Base-by-base conservation (phyloP, 1,140 invertebrate species). In the Neocloeon triangulifer region DNA sequence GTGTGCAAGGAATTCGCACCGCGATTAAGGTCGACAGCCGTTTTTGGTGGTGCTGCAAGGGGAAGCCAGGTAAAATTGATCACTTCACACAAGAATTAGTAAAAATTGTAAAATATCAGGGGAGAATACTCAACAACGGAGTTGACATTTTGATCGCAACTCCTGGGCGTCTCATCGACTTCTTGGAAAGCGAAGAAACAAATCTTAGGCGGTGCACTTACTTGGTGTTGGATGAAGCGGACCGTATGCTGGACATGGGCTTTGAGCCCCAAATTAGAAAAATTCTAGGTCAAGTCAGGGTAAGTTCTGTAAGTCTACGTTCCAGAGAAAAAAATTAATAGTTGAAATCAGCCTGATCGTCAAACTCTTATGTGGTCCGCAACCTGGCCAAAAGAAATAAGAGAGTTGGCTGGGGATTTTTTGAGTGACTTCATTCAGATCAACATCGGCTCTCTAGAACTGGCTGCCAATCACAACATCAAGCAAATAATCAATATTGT, bases 191-290 rank as follows among this genome's bases (percentile, higher is more conserved):
- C 32, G 47, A 47, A 49, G 31, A 35, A 34, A 25, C 29, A n/a
- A 12, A 17, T 32, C 16, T 30, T 36, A 10, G 12, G 12, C 3
- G 32, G 18, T 35, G n/a, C 4, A 82, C 81, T 0, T 92, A 81
- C 51, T 58, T 94, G 25, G 79, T 89, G n/a, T 53, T 89, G n/a
- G 84, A 91, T 53, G 84, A 88, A 59, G 84, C 80, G 2, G 79
- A 85, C 51, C 60, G 77, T 28, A 84, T 85, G 76, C 49, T 79
- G 32, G 77, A 84, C 41, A 73, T 84, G 70, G 79, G 78, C 7
- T 84, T 85, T 50, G 79, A 84, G 46, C 77, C 77, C 45, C 80
- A 88, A 45, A 88, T 91, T 32, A 61, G 73, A 20, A 80, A 79
- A 39, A 68, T 76, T 29, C 47, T 89, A 32, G 44, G 80, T 14